Evolutionary conservation across 1,140 invertebrate genomes (phyloP).

Genomic region (Heliothis virescens): DNA sequence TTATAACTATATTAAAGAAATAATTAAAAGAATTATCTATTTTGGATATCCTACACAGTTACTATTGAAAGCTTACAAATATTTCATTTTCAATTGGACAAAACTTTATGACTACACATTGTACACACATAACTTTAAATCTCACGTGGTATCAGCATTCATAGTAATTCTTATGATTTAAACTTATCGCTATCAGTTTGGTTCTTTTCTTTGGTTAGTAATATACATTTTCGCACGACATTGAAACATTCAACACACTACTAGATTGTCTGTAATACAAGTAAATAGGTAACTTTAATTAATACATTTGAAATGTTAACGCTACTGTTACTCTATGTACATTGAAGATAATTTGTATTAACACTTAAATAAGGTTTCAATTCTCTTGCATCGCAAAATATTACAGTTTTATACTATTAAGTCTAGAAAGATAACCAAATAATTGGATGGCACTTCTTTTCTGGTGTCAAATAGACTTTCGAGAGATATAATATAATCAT

Average conservation of each 20-base stretch:
- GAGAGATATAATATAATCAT: conserved; percentile 49
- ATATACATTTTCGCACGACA: conserved; percentile 41
- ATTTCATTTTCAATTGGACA: conserved; percentile 46
- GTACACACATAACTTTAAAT: conserved; percentile 25
- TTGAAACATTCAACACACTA: conserved; percentile 43
- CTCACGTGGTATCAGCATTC: conserved; percentile 34
- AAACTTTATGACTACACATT: conserved; percentile 38
- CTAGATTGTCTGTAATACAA: conserved; percentile 34
- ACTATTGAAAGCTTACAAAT: conserved; percentile 32
- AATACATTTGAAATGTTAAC: conserved; percentile 53
- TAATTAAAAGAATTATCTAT: conserved; percentile 9
- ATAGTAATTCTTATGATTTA: conserved; percentile 40
- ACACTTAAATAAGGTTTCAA: conserved; percentile 81
- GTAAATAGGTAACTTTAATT: conserved; percentile 50
- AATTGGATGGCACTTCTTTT: conserved; percentile 80
- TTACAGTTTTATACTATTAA: conserved; percentile 73
- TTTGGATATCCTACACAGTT: neutral
- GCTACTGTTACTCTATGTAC: conserved; percentile 60
- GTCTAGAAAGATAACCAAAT: conserved; percentile 75
- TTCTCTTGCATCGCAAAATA: conserved; percentile 85
- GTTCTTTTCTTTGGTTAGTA: conserved; percentile 66
- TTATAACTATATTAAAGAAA: conserved; percentile 8
- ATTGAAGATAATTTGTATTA: conserved; percentile 63
- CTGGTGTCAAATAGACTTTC: conserved; percentile 63
- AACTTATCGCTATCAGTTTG: conserved; percentile 64